These are phyloP conservation scores for Neolamprologus caudopunctatus DNA, from an alignment of 2,113 vertebrate genomes.

Conservation along the genomic window DNA sequence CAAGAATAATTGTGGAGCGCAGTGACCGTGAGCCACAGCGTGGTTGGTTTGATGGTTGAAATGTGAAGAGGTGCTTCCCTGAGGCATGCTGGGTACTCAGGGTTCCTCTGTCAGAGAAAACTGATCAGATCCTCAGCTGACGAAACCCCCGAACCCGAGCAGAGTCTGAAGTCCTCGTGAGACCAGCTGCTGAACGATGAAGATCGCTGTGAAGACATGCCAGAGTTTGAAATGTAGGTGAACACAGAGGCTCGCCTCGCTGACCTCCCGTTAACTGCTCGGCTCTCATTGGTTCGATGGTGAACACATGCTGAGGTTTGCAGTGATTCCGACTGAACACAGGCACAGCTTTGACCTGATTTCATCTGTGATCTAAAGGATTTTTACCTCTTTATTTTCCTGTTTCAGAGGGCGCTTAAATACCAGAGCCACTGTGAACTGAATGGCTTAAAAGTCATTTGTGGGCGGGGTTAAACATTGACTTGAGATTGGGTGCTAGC, in stretches of 20 bases:
- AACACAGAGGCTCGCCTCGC: not conserved
- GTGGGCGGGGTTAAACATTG: not conserved
- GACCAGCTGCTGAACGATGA: not conserved
- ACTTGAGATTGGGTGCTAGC: not conserved
- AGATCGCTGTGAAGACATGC: not conserved
- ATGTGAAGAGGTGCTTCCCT: not conserved
- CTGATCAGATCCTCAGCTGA: not conserved
- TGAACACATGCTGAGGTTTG: not conserved
- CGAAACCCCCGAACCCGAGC: not conserved
- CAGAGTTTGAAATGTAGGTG: not conserved
- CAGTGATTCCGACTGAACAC: not conserved
- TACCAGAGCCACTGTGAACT: too few species aligned
- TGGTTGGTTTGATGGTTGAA: conserved; percentile 60
- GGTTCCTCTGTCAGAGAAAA: not conserved
- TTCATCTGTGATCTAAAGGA: not conserved
- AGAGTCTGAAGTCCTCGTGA: not conserved
- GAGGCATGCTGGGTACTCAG: not conserved
- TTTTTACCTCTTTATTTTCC: not conserved
- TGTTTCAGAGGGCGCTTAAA: not conserved
- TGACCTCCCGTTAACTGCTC: not conserved
- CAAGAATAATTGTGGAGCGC: conserved; percentile 85
- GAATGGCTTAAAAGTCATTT: not conserved
- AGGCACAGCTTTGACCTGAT: not conserved
- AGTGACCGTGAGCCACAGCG: conserved; percentile 78
- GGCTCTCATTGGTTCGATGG: not conserved